Evolutionary conservation across 2,797 vertebrate genomes (phyloP), one percentile per base, ranked within the genome.

Genomic region (Periparus ater): DNA sequence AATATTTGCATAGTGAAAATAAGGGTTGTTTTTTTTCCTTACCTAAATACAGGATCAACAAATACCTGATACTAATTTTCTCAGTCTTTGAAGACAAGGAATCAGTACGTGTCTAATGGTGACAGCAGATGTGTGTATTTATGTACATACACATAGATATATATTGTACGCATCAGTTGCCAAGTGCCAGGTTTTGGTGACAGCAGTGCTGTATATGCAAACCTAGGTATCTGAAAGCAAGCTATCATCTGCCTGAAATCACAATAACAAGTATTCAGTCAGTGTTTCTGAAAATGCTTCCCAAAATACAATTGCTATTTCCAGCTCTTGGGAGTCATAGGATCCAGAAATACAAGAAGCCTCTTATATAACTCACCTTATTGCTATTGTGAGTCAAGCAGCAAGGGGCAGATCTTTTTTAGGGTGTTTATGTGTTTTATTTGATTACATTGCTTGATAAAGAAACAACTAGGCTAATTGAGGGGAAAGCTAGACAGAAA

Each of bases 401-500:
- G 66, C 50, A 80, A 62, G 53, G 62, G 68, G 26, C 58, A 93
- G 48, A 58, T 54, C 32, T 18, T 38, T 45, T 86, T 51, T 77
- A 77, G 85, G 60, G 67, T 86, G 81, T 77, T 13, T 57, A 76
- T 55, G 65, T 91, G 91, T 95, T 96, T 34, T 88, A 96, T 94
- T 65, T 44, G 76, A 84, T 65, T 93, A 81, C 29, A 32, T 94
- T 93, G 84, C 89, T 96, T 83, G 78, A 94, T 95, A 95, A 77
- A 85, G 77, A 96, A 97, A 96, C 82, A 63, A 94, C 96, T 96
- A 95, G 91, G 95, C 93, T 97, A 96, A 97, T 96, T 93, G 95
- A 96, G 79, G 88, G 36, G 88, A 96, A 96, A 88, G 95, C 88
- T 89, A 93, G 88, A 65, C 90, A 96, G 92, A 97, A 97, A 97